Evolutionary conservation across 2,113 vertebrate genomes (phyloP).

Genomic region (Pimephales promelas): DNA sequence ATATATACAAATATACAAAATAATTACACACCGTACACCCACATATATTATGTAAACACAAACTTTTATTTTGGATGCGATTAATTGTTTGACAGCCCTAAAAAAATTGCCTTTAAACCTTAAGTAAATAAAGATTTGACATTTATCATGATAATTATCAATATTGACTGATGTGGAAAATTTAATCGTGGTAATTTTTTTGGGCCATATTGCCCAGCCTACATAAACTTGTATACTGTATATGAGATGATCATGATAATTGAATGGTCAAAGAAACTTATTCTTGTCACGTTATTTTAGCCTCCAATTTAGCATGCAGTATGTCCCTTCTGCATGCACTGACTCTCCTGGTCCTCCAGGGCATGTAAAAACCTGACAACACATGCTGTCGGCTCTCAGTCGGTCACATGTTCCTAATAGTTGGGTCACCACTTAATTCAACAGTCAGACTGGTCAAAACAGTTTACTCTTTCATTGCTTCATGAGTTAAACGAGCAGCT

Average conservation of each 20-base stretch:
- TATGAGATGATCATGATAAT: slow-evolving; percentile 15
- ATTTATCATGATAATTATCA: too few relatives aligned
- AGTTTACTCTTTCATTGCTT: background rate
- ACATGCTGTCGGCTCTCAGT: background rate
- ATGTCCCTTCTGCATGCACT: background rate
- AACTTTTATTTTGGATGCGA: too few relatives aligned
- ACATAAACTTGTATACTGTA: background rate
- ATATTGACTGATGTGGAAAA: too few relatives aligned
- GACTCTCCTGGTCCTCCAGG: slow-evolving; percentile 1
- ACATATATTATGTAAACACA: too few relatives aligned
- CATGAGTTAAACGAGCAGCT: background rate
- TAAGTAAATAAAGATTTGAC: too few relatives aligned
- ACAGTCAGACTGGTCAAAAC: background rate
- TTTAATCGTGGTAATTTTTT: too few relatives aligned
- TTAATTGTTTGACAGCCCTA: too few relatives aligned
- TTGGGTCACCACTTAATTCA: background rate
- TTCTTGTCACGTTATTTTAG: background rate
- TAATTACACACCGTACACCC: too few relatives aligned
- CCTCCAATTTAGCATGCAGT: background rate
- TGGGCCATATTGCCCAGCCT: too few relatives aligned
- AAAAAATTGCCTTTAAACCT: too few relatives aligned
- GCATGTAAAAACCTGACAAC: background rate
- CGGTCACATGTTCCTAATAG: background rate
- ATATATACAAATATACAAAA: too few relatives aligned
- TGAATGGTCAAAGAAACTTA: background rate